phyloP scores from a whole-genome alignment of 1,140 invertebrate genomes.

The Meloidogyne chitwoodi region DNA sequence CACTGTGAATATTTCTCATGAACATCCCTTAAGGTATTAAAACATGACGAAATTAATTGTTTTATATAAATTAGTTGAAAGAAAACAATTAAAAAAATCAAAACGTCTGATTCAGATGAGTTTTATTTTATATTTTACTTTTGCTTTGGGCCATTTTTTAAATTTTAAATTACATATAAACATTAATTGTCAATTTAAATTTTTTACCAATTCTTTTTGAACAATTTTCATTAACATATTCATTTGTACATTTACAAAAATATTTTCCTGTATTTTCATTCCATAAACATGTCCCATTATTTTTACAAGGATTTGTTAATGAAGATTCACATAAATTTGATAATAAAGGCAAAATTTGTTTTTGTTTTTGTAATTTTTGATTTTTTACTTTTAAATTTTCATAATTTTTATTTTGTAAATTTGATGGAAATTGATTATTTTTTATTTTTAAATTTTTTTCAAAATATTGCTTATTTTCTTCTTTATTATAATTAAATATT shows the following conservation, averaged over 20 bases:
- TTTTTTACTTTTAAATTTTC: neutral
- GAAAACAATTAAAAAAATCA: no score
- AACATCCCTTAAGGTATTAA: no score
- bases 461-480: neutral
- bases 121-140: no score
- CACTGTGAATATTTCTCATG: no score
- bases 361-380: neutral
- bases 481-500: neutral
- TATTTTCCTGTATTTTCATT: neutral
- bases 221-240: neutral
- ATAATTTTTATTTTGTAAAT: neutral
- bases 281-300: neutral
- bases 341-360: no score
- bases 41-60: no score
- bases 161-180: no score
- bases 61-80: no score
- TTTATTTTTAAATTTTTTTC: neutral
- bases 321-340: neutral
- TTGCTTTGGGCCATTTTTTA: no score
- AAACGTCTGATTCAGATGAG: no score
- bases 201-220: neutral
- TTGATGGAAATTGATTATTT: neutral
- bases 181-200: no score
- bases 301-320: neutral
- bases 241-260: neutral